Evolutionary conservation across 2,113 vertebrate species (phyloP).

Genomic region (Porphyrio hochstetteri): DNA sequence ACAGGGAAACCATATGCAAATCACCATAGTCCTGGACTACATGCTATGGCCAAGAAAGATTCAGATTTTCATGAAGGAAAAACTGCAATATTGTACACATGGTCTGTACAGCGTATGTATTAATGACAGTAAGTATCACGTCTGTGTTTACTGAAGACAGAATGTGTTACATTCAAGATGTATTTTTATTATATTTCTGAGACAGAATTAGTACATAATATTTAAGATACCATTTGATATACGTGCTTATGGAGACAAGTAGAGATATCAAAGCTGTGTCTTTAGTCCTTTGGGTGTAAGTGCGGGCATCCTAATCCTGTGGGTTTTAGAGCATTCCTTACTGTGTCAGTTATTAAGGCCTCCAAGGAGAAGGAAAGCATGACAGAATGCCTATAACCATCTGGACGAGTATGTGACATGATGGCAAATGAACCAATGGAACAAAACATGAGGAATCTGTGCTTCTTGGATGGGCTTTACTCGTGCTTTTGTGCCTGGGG

Average conservation of each 20-base stretch:
- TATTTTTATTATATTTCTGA: not conserved
- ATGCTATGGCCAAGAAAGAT: not conserved
- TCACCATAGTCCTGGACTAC: not conserved
- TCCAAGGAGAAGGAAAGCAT: not conserved
- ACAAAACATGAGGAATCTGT: not conserved
- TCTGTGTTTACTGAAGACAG: not conserved
- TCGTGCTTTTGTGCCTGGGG: not conserved
- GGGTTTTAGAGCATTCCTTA: not conserved
- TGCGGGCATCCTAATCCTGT: not conserved
- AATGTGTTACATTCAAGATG: not conserved
- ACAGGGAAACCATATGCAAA: not conserved
- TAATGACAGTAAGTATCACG: not conserved
- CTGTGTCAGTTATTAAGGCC: not conserved
- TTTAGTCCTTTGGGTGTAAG: not conserved
- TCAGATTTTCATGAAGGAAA: not conserved
- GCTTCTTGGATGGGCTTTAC: not conserved
- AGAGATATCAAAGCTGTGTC: not conserved
- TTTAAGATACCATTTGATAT: not conserved
- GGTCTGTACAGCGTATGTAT: not conserved
- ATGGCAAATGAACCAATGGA: not conserved
- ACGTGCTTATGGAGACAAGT: not conserved
- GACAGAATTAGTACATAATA: fast-evolving
- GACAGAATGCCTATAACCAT: not conserved
- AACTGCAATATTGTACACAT: not conserved
- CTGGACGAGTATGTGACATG: not conserved